Conservation (phyloP, 64 coral and sea anemone genomes). For the Dendronephthya gigantea region DNA sequence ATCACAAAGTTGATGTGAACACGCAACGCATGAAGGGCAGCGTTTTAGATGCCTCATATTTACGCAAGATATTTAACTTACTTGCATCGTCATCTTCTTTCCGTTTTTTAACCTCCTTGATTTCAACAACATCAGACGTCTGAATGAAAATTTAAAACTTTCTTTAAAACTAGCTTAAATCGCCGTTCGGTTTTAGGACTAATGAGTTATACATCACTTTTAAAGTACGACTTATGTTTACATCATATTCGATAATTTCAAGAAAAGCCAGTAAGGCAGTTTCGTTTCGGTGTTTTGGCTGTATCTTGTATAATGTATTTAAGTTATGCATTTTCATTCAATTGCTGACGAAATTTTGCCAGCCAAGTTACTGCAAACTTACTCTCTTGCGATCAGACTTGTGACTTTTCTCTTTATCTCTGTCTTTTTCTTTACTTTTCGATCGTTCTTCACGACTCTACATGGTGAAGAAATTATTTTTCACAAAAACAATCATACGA, state of each 20-base stretch:
- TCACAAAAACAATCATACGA: not conserved
- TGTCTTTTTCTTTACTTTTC: conserved; percentile 45
- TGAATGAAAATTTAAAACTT: not conserved
- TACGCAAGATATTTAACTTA: not conserved
- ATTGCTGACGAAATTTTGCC: too few species aligned
- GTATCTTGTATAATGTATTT: too few species aligned
- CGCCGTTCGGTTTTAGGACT: too few species aligned
- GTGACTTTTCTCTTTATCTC: conserved; percentile 42
- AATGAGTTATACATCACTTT: too few species aligned
- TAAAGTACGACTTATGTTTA: too few species aligned
- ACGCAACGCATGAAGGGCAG: not conserved
- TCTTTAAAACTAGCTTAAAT: not conserved
- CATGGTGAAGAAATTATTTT: not conserved
- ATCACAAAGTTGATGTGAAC: too few species aligned
- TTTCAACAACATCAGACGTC: conserved; percentile 48
- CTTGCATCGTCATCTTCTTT: conserved; percentile 61
- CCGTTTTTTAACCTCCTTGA: conserved; percentile 72
- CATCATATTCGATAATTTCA: too few species aligned
- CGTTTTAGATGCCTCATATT: not conserved
- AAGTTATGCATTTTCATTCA: too few species aligned
- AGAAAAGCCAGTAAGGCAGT: too few species aligned
- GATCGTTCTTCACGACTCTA: conserved; percentile 45
- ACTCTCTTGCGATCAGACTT: conserved; percentile 59
- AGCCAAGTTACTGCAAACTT: not conserved
- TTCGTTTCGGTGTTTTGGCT: too few species aligned